Conservation (phyloP, 2,113 vertebrate species). For the Mastomys natalensis region DNA sequence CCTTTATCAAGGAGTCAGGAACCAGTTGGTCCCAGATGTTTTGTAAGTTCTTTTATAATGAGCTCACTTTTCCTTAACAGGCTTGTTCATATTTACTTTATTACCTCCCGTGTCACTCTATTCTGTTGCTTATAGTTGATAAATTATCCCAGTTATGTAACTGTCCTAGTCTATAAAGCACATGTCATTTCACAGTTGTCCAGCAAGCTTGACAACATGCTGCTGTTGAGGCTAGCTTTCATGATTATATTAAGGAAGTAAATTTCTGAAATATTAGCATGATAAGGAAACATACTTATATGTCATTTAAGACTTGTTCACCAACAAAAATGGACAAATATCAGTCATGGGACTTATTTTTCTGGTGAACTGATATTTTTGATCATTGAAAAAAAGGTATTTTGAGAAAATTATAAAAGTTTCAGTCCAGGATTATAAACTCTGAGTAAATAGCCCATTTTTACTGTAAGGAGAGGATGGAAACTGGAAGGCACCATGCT, state of each 20-base stretch:
- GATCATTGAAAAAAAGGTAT: neutral
- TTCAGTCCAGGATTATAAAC: neutral
- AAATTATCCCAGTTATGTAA: slow-evolving; percentile 56
- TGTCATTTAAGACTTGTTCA: neutral
- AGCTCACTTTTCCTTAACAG: neutral
- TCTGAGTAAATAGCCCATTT: neutral
- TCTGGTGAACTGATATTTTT: slow-evolving; percentile 3
- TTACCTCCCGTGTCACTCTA: slow-evolving; percentile 33
- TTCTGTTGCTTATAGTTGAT: slow-evolving; percentile 53
- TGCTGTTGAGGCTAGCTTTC: slow-evolving; percentile 63
- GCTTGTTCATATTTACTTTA: slow-evolving; percentile 32
- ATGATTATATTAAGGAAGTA: slow-evolving; percentile 44
- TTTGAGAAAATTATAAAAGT: slow-evolving; percentile 20
- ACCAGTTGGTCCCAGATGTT: slow-evolving; percentile 53
- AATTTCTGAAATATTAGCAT: slow-evolving; percentile 55
- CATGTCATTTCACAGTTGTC: slow-evolving; percentile 26
- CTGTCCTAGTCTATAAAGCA: neutral
- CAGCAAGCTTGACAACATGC: slow-evolving; percentile 47
- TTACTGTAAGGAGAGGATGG: neutral
- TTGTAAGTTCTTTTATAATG: slow-evolving; percentile 51
- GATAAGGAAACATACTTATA: slow-evolving; percentile 57
- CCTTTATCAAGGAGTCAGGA: slow-evolving; percentile 51
- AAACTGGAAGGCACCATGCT: neutral
- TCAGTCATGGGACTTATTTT: neutral
- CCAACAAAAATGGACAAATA: neutral